Percentiles rank a stretch among this genome's conserved stretches.
Conservation (phyloP, 2,113 vertebrate genomes). For the Sphyrna mokarran region DNA sequence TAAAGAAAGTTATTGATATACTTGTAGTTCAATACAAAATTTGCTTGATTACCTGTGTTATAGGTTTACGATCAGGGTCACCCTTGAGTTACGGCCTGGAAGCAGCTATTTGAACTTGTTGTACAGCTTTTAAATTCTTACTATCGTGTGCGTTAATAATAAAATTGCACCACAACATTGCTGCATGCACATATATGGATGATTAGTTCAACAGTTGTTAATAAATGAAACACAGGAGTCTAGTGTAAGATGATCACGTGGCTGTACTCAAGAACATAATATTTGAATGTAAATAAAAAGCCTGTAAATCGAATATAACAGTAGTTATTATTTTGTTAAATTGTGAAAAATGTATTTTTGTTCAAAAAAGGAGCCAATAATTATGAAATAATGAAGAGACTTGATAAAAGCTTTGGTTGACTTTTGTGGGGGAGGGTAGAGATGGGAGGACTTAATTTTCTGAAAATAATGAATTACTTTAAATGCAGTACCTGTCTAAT, state of each 20-base stretch:
- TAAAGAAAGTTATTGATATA: no score
- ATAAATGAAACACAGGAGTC: neutral
- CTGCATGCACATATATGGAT: neutral
- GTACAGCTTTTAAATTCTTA: no score
- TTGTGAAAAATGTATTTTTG: neutral
- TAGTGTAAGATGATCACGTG: neutral
- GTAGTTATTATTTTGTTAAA: neutral
- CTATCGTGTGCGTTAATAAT: neutral
- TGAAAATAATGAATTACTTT: neutral
- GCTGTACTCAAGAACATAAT: neutral
- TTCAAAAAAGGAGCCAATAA: neutral
- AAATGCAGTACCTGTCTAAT: neutral
- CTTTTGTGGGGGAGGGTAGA: neutral
- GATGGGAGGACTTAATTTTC: no score
- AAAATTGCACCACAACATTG: neutral
- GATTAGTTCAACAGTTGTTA: neutral
- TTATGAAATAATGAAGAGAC: neutral
- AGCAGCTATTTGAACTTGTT: no score
- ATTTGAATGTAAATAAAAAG: neutral
- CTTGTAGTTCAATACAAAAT: no score
- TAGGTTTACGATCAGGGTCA: no score
- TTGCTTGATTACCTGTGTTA: no score
- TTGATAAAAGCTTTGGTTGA: neutral
- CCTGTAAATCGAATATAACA: neutral
- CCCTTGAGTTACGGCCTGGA: no score